Percentiles rank a stretch among this genome's conserved stretches.
These are phyloP conservation scores for Zygogramma bicolorata DNA, from an alignment of 2,888 invertebrate species.

Conservation along the genomic window DNA sequence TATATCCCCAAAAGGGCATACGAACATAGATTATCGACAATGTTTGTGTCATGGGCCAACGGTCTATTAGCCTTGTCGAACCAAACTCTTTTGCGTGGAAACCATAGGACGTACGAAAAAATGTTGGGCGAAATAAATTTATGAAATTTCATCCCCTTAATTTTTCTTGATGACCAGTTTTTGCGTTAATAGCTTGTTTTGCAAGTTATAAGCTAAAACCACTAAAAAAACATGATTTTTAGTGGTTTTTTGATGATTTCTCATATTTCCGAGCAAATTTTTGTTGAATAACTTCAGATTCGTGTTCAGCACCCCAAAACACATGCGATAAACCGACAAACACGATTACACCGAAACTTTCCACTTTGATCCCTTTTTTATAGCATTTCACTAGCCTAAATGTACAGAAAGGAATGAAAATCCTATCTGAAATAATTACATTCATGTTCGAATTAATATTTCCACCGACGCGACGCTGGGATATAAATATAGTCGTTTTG, in stretches of 20 bases:
- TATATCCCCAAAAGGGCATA: too few relatives aligned
- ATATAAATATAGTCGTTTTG: too few relatives aligned
- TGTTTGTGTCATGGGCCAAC: too few relatives aligned
- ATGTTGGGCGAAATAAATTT: too few relatives aligned
- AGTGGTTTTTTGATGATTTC: not conserved
- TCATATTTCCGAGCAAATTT: constrained; percentile 19
- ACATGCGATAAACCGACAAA: not conserved
- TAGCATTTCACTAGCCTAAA: too few relatives aligned
- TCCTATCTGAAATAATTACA: too few relatives aligned
- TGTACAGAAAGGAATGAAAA: too few relatives aligned
- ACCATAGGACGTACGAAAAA: not conserved
- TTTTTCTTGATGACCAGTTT: not conserved
- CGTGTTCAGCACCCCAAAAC: not conserved
- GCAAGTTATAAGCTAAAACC: not conserved
- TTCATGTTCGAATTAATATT: too few relatives aligned
- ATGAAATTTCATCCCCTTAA: not conserved
- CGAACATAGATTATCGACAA: too few relatives aligned
- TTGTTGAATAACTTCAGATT: constrained; percentile 17
- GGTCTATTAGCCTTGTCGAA: not conserved
- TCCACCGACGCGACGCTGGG: too few relatives aligned
- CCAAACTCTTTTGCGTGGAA: not conserved
- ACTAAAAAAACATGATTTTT: constrained; percentile 8
- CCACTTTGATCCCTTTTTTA: too few relatives aligned
- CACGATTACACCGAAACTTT: constrained; percentile 2
- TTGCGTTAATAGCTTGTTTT: constrained; percentile 6